Percentiles rank a stretch among this genome's conserved stretches.
Conservation (phyloP, 2,797 vertebrate species). For the Allobates femoralis region DNA sequence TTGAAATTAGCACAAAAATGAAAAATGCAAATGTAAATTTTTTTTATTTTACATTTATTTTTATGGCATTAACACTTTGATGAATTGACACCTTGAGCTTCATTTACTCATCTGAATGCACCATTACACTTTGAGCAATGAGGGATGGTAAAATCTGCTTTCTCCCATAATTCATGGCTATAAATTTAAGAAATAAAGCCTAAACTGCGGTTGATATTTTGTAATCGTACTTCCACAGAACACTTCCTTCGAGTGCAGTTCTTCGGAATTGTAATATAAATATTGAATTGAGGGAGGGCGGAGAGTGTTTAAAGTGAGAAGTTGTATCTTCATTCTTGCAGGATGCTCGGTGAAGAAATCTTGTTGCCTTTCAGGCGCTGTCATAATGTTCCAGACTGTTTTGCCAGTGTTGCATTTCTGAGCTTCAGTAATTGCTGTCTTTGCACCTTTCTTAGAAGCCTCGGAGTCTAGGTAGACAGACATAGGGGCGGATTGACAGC, state of each 20-base stretch:
- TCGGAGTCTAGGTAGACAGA: background rate
- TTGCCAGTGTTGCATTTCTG: background rate
- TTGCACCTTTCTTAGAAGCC: constrained; percentile 19
- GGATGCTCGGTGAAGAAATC: background rate
- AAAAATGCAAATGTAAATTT: too few species aligned
- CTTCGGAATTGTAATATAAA: background rate
- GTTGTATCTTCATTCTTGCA: constrained; percentile 2
- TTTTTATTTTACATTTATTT: too few species aligned
- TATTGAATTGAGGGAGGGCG: background rate
- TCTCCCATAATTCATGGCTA: background rate
- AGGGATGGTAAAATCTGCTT: background rate
- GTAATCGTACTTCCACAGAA: background rate
- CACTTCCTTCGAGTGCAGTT: background rate
- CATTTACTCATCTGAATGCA: too few species aligned
- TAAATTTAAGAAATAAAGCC: background rate
- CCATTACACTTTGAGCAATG: background rate
- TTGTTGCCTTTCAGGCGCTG: constrained; percentile 34
- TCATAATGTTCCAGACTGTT: constrained; percentile 2
- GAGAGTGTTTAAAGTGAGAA: constrained; percentile 4
- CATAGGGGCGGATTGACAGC: background rate
- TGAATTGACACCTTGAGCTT: too few species aligned
- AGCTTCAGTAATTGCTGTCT: constrained; percentile 25
- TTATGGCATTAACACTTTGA: too few species aligned
- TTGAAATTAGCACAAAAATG: too few species aligned
- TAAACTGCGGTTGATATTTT: background rate